A percentile compares a stretch with the other conserved stretches of the same genome.
Conservation (phyloP, 2,113 vertebrate species). For the Regulus satrapa region DNA sequence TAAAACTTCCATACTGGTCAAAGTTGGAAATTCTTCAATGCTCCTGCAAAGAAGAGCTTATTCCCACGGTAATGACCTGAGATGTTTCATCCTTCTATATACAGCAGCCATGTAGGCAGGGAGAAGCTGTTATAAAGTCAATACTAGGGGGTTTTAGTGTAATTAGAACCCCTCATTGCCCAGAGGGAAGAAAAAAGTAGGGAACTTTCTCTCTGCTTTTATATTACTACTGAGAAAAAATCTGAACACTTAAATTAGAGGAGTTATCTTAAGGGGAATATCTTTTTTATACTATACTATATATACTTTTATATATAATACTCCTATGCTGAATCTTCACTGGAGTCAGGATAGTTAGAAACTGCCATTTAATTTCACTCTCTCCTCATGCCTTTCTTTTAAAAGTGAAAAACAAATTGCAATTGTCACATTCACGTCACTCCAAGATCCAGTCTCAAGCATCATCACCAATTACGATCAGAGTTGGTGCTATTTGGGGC, state of each 20-base stretch:
- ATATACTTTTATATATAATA: too few relatives aligned
- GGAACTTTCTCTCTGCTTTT: background rate
- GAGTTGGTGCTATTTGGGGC: background rate
- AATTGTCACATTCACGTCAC: background rate
- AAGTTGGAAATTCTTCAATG: background rate
- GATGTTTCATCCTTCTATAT: background rate
- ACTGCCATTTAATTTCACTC: background rate
- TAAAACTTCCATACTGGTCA: background rate
- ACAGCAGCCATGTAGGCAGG: background rate
- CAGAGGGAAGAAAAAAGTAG: background rate
- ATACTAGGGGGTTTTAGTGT: background rate
- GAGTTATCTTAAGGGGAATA: background rate
- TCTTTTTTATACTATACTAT: too few relatives aligned
- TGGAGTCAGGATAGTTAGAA: background rate
- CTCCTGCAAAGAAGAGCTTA: background rate
- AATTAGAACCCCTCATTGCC: constrained; percentile 17
- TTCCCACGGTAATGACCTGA: background rate
- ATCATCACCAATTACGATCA: background rate
- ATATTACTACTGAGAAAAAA: constrained; percentile 1
- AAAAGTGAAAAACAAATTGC: background rate
- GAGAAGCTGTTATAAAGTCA: constrained; percentile 9
- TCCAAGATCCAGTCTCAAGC: background rate
- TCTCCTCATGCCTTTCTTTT: background rate
- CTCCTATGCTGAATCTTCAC: background rate
- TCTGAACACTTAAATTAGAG: background rate